Percentiles rank a stretch among this genome's conserved stretches.
Conservation (phyloP, 2,113 vertebrate genomes). For the Pipa parva region DNA sequence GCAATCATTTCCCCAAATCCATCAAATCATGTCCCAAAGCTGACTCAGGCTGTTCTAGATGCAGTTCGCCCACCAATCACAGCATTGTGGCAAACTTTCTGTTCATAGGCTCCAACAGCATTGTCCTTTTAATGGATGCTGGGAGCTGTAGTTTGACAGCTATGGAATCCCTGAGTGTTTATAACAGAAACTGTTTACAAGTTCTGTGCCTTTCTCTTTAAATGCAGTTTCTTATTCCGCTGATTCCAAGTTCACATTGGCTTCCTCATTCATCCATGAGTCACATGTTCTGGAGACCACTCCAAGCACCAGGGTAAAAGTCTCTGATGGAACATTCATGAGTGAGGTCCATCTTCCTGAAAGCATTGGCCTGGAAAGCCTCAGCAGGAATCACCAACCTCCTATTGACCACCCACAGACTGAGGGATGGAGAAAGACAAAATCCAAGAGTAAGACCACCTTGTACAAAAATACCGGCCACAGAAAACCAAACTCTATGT, state of each 20-base stretch:
- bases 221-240: not conserved
- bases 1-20: too few species aligned
- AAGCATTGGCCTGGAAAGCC: not conserved
- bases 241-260: not conserved
- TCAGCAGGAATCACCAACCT: not conserved
- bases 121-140: too few species aligned
- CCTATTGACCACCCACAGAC: fast-evolving
- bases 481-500: conserved; percentile 39
- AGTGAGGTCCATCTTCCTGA: not conserved
- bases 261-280: not conserved
- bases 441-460: conserved; percentile 28
- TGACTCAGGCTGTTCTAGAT: too few species aligned
- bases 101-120: too few species aligned
- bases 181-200: too few species aligned
- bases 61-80: too few species aligned
- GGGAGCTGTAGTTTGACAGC: too few species aligned
- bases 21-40: too few species aligned
- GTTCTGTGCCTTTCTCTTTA: not conserved
- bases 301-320: not conserved
- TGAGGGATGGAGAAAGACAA: conserved; percentile 1
- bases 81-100: too few species aligned
- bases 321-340: not conserved
- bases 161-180: too few species aligned
- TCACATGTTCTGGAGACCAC: not conserved
- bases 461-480: conserved; percentile 52